phyloP scores from a whole-genome alignment of 1,140 invertebrate genomes.

The Zaprionus inermis region DNA sequence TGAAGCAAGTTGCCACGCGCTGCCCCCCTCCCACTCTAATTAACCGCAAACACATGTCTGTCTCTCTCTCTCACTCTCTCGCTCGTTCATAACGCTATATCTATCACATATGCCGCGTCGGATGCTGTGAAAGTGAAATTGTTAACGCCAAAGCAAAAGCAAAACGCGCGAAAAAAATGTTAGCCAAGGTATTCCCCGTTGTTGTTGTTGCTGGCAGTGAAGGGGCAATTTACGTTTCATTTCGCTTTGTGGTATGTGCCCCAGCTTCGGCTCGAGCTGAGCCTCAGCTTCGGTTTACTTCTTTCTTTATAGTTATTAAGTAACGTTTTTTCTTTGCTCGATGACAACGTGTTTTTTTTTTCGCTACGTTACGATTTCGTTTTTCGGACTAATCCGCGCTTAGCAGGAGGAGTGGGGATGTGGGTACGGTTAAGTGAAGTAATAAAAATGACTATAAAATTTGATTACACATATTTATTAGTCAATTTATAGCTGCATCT shows the following conservation, averaged over 20 bases:
- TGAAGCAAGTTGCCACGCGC: slow-evolving; percentile 30
- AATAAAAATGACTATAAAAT: slow-evolving; percentile 25
- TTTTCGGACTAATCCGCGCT: slow-evolving; percentile 14
- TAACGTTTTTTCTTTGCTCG: slow-evolving; percentile 54
- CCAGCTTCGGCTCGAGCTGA: slow-evolving; percentile 8
- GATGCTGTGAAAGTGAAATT: slow-evolving; percentile 81
- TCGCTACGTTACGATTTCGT: slow-evolving; percentile 24
- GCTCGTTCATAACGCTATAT: slow-evolving; percentile 28
- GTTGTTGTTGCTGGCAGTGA: slow-evolving; percentile 47
- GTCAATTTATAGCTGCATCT: slow-evolving; percentile 3
- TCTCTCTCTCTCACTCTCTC: not conserved
- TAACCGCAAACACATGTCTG: slow-evolving; percentile 72
- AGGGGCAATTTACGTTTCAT: slow-evolving; percentile 76
- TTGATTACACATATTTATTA: slow-evolving; percentile 11
- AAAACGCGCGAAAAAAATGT: slow-evolving; percentile 52
- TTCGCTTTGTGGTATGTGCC: slow-evolving; percentile 58
- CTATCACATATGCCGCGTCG: slow-evolving; percentile 13
- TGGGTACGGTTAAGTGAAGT: not conserved
- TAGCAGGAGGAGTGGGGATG: not conserved
- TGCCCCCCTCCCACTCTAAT: slow-evolving; percentile 49
- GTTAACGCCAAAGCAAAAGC: slow-evolving; percentile 62
- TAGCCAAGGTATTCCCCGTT: slow-evolving; percentile 46
- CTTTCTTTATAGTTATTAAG: slow-evolving; percentile 71
- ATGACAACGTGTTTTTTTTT: slow-evolving; percentile 20
- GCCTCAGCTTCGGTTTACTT: not conserved